Percentiles rank a stretch among this genome's conserved stretches.
Evolutionary conservation across 2,797 vertebrate species (phyloP).

Genomic region (Lutjanus campechanus): DNA sequence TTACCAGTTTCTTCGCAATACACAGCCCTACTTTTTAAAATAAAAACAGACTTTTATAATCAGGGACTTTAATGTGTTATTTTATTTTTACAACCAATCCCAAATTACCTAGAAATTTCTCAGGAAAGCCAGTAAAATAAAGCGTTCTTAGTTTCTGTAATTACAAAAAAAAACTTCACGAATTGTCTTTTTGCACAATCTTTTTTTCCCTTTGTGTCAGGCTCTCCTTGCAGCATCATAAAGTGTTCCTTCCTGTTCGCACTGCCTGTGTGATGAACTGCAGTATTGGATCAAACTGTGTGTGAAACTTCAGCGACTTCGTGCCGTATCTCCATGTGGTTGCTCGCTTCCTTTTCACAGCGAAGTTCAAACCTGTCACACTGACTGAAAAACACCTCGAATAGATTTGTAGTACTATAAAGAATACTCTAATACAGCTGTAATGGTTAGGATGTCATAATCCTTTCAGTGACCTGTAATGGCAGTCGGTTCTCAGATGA

Average conservation of each 20-base stretch:
- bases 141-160: not conserved
- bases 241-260: conserved; percentile 1
- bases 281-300: conserved; percentile 1
- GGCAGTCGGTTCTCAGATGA: not conserved
- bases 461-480: not conserved
- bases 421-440: not conserved
- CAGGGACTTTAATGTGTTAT: not conserved
- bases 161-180: not conserved
- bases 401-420: not conserved
- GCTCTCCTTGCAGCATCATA: not conserved
- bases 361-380: not conserved
- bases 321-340: not conserved
- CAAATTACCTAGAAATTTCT: not conserved
- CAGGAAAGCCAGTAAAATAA: not conserved
- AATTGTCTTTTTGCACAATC: not conserved
- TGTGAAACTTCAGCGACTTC: conserved; percentile 15
- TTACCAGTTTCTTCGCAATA: too few relatives aligned
- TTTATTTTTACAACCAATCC: not conserved
- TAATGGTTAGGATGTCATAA: not conserved
- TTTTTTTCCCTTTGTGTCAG: not conserved
- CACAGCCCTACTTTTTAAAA: not conserved
- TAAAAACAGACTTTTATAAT: not conserved
- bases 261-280: conserved; percentile 17
- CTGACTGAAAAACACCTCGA: not conserved
- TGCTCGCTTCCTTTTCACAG: not conserved